A percentile compares a stretch with the other conserved stretches of the same genome.
Evolutionary conservation across 1,140 invertebrate genomes (phyloP).

Genomic region (Drosophila ananassae): DNA sequence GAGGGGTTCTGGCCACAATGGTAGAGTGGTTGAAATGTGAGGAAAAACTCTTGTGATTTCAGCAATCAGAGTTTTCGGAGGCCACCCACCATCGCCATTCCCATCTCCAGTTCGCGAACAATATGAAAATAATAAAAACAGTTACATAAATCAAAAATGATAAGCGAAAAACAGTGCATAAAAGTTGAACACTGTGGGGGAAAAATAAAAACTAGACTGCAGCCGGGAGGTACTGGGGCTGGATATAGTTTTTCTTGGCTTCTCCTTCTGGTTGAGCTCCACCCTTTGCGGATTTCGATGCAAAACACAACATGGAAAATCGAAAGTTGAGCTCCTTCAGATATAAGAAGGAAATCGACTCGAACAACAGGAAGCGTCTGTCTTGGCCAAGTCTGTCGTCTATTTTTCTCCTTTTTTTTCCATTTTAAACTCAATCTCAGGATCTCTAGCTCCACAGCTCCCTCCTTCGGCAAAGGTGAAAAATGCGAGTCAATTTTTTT

Average conservation of each 20-base stretch:
- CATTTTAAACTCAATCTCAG: constrained; percentile 6
- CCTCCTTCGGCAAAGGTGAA: constrained; percentile 46
- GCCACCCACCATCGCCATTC: constrained; percentile 16
- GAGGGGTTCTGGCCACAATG: background rate
- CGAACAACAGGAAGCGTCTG: constrained; percentile 70
- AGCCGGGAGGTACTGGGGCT: background rate
- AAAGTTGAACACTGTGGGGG: constrained; percentile 51
- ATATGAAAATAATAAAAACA: constrained; percentile 83
- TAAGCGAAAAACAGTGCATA: constrained; percentile 74
- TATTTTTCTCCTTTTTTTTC: background rate
- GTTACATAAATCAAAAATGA: constrained; percentile 82
- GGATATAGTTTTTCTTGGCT: background rate
- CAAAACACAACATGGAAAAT: constrained; percentile 57
- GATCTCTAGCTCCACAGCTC: background rate
- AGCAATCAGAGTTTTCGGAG: constrained; percentile 54
- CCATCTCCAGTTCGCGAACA: constrained; percentile 49
- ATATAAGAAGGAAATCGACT: constrained; percentile 70
- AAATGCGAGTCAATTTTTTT: constrained; percentile 63
- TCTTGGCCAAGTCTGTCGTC: constrained; percentile 3
- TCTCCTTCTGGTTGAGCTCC: background rate
- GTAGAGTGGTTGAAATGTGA: constrained; percentile 18
- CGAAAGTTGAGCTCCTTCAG: constrained; percentile 61
- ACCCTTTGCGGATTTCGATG: constrained; percentile 28
- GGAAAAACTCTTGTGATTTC: constrained; percentile 76
- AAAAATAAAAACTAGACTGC: constrained; percentile 44